These are phyloP conservation scores for Drosophila infuscata DNA, from an alignment of 2,888 invertebrate species.

Conservation along the genomic window DNA sequence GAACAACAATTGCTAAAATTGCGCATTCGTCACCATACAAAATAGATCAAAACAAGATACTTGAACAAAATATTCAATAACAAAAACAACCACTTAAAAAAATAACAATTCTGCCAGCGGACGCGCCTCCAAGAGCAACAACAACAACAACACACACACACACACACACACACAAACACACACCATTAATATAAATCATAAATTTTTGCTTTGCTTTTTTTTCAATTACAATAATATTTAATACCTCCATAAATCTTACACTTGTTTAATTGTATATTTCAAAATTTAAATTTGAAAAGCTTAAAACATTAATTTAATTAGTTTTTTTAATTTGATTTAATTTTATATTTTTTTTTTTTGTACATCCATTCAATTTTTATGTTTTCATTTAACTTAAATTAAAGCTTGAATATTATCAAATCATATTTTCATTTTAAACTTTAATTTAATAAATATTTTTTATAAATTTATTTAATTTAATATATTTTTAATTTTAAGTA, in stretches of 20 bases:
- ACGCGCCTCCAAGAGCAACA: slow-evolving; percentile 63
- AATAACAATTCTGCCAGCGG: slow-evolving; percentile 50
- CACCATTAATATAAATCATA: neutral
- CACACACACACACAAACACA: slow-evolving; percentile 6
- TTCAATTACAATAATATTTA: neutral
- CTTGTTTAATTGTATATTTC: neutral
- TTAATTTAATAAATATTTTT: neutral
- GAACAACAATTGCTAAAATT: slow-evolving; percentile 36
- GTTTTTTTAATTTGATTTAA: neutral
- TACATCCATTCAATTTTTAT: too few species aligned
- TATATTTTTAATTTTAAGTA: too few species aligned
- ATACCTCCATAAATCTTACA: neutral
- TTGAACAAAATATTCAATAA: neutral
- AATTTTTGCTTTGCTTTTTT: neutral
- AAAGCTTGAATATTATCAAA: neutral
- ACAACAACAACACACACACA: neutral
- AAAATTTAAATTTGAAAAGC: neutral
- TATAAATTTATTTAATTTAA: neutral
- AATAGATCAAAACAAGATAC: slow-evolving; percentile 13
- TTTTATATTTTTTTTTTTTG: neutral
- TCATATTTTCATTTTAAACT: neutral
- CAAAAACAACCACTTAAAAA: slow-evolving; percentile 4
- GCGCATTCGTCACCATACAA: slow-evolving; percentile 59
- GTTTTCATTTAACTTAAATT: neutral
- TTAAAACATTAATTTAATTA: too few species aligned